Conservation (phyloP, 1,140 invertebrate genomes). For the Armadillidium nasatum region DNA sequence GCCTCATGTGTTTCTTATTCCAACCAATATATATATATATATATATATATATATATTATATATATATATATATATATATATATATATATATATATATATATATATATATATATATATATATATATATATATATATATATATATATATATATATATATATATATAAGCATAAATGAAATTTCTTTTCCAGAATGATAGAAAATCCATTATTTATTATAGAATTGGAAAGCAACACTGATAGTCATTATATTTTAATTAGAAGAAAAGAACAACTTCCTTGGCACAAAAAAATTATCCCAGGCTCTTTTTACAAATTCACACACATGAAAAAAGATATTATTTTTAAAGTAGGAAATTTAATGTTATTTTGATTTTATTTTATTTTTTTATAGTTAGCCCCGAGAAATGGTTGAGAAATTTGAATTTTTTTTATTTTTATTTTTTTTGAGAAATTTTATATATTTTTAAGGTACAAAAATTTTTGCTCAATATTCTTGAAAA, state of each 20-base stretch:
- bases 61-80: conserved; percentile 12
- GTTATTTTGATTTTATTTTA: too few species aligned
- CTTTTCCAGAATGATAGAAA: background rate
- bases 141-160: background rate
- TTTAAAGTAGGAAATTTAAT: background rate
- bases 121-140: conserved; percentile 12
- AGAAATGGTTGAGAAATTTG: too few species aligned
- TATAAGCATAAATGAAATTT: background rate
- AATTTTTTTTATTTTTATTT: too few species aligned
- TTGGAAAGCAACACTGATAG: background rate
- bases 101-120: conserved; percentile 18
- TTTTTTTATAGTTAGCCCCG: too few species aligned
- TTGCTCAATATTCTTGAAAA: too few species aligned
- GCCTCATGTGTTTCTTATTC: too few species aligned
- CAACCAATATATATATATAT: too few species aligned
- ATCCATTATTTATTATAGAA: background rate
- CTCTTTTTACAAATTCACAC: background rate
- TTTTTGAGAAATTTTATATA: too few species aligned
- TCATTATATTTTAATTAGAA: background rate
- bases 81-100: conserved; percentile 15
- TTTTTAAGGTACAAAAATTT: too few species aligned
- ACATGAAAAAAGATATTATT: background rate
- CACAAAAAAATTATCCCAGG: background rate
- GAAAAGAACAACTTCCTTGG: background rate
- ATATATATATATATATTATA: too few species aligned